Base-by-base conservation (phyloP, 1,140 invertebrate species). In the Prorops nasuta region DNA sequence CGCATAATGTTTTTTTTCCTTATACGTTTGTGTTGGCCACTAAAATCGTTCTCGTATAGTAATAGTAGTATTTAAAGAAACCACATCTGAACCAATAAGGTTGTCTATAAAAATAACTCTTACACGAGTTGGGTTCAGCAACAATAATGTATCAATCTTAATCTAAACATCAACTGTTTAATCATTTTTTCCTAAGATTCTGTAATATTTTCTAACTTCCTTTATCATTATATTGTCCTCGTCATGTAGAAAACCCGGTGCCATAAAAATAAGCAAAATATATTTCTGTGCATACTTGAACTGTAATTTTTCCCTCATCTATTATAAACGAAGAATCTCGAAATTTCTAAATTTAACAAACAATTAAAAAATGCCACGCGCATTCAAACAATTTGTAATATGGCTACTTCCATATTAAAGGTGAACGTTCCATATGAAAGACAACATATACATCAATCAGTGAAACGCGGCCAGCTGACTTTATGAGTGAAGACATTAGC, bases 31-130 rank as follows among this genome's bases (percentile, higher is more conserved):
- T 43, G 8, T 59, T 59, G 44, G 56, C 58, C 22, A 49, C 44
- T 44, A 59, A 45, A 46, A 16, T 38, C 40, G 46, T 44, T 20
- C 46, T 45, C 51, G 41, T 28, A 32, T 34, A 60, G 43, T 32
- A 31, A 49, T 49, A 36, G 47, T 56, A n/a, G n/a, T n/a, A n/a
- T 57, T 39, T 21, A 47, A 35, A 51, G 51, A 51, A 52, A 53
- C 50, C 37, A 49, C 36, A 39, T 49, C 53, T 20, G 47, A 49
- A 57, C 44, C 40, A 56, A 62, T 56, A 48, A 63, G 44, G 58
- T 44, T 37, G 54, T 24, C 60, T 67, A 69, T 69, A 68, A 69
- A 68, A 68, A 69, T 69, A 67, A 69, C 61, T 63, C 60, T 65
- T 48, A 46, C 56, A 57, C 48, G 49, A 67, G 55, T 62, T 49